Percentiles rank a stretch among this genome's conserved stretches.
These are phyloP conservation scores for Chiloscyllium plagiosum DNA, from an alignment of 2,113 vertebrate genomes.

Conservation along the genomic window DNA sequence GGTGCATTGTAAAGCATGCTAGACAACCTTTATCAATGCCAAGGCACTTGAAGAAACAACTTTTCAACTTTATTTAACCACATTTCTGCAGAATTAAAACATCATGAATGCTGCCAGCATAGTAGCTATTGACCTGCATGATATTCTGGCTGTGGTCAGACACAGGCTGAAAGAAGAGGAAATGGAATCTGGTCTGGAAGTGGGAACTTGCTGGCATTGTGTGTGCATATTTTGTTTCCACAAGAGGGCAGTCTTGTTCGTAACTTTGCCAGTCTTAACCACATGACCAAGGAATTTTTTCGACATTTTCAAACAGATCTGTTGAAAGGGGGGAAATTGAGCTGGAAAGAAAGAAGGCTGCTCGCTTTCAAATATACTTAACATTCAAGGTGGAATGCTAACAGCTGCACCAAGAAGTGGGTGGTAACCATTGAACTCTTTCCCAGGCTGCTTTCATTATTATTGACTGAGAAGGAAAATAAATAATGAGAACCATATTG, in stretches of 20 bases:
- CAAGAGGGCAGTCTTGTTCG: background rate
- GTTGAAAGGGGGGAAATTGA: background rate
- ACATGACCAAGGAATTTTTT: background rate
- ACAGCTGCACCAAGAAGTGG: background rate
- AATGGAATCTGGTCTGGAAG: background rate
- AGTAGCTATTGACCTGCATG: too few species aligned
- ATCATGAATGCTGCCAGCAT: too few species aligned
- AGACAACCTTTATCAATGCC: too few species aligned
- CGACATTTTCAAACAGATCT: background rate
- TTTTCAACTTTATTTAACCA: too few species aligned
- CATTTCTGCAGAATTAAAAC: too few species aligned
- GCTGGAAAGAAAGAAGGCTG: background rate
- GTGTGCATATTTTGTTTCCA: background rate
- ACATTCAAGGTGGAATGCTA: background rate
- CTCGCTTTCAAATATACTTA: background rate
- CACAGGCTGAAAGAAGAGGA: background rate
- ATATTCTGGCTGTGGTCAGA: background rate
- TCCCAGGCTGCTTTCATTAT: background rate
- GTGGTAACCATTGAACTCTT: background rate
- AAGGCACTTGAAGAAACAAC: too few species aligned
- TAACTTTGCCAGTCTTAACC: background rate
- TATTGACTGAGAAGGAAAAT: background rate
- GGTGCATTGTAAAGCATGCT: too few species aligned
- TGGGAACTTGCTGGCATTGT: background rate
- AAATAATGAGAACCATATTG: background rate